phyloP scores from a whole-genome alignment of 2,797 vertebrate species.

The Notolepis coatsorum region DNA sequence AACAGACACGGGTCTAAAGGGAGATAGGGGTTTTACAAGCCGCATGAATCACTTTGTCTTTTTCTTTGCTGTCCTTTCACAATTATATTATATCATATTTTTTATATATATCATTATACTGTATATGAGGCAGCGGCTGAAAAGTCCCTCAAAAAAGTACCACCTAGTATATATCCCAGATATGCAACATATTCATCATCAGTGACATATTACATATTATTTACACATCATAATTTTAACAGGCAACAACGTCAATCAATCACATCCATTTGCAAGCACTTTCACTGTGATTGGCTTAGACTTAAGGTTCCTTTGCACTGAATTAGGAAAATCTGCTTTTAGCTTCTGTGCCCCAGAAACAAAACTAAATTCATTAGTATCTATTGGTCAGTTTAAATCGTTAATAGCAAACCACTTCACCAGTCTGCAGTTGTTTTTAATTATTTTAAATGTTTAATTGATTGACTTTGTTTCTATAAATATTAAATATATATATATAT shows the following conservation, averaged over 20 bases:
- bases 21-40: constrained; percentile 39
- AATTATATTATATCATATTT: constrained; percentile 14
- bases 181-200: constrained; percentile 65
- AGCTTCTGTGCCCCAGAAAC: no score
- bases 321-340: no score
- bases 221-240: constrained; percentile 73
- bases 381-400: no score
- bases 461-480: no score
- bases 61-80: constrained; percentile 21
- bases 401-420: no score
- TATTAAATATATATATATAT: no score
- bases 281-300: no score
- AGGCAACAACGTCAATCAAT: constrained; percentile 68
- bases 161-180: constrained; percentile 41
- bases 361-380: constrained; percentile 60
- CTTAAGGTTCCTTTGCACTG: no score
- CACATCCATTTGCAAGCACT: constrained; percentile 64
- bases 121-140: constrained; percentile 18
- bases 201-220: constrained; percentile 60
- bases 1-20: constrained; percentile 55
- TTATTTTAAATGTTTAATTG: no score
- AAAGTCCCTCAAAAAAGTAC: constrained; percentile 26
- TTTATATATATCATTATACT: neutral
- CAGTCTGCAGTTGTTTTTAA: no score
- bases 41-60: constrained; percentile 49